These are phyloP conservation scores for Erythrolamprus reginae DNA, from an alignment of 2,113 vertebrate genomes.

Conservation along the genomic window DNA sequence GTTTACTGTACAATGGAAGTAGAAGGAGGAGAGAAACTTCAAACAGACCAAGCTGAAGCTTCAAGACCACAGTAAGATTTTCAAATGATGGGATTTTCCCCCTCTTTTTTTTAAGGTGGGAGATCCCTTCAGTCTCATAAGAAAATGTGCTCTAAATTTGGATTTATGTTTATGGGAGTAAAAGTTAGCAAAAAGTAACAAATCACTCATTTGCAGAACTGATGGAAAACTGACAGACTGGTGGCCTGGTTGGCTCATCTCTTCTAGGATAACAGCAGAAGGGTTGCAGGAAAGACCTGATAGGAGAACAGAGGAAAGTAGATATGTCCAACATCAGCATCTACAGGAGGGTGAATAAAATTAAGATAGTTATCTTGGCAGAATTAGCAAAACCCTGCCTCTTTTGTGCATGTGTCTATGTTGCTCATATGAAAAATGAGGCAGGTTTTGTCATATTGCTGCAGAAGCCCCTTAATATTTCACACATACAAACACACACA, in stretches of 20 bases:
- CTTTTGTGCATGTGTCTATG: not conserved
- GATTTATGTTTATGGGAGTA: not conserved
- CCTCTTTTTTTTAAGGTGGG: not conserved
- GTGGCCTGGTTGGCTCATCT: not conserved
- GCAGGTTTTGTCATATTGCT: not conserved
- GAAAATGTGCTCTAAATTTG: not conserved
- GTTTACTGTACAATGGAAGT: slow-evolving; percentile 99
- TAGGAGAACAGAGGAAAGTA: not conserved
- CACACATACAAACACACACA: not conserved
- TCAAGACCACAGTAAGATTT: slow-evolving; percentile 91
- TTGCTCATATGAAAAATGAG: not conserved
- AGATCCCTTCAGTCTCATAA: not conserved
- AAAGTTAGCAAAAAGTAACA: not conserved
- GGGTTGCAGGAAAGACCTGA: not conserved
- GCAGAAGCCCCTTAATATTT: not conserved
- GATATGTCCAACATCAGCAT: not conserved
- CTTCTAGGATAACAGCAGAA: not conserved
- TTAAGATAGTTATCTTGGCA: not conserved
- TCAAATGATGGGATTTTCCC: not conserved
- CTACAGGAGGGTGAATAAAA: not conserved
- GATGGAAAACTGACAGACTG: not conserved
- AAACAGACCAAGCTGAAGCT: slow-evolving; percentile 96
- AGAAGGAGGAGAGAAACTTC: slow-evolving; percentile 94
- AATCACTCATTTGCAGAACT: not conserved
- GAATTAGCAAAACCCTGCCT: not conserved